Percentiles rank a stretch among this genome's conserved stretches.
Conservation (phyloP, 2,113 vertebrate genomes). For the Heteronetta atricapilla region DNA sequence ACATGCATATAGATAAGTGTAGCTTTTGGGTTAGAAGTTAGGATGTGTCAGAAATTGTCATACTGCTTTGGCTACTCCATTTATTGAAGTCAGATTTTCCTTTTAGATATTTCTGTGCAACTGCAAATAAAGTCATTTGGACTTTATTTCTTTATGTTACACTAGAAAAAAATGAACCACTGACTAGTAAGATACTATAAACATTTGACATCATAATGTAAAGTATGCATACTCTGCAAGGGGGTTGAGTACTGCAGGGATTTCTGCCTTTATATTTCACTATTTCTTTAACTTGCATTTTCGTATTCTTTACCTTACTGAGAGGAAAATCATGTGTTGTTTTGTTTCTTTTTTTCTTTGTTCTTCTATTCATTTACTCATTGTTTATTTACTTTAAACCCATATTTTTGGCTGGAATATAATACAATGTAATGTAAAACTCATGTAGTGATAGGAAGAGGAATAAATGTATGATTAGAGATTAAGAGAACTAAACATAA, state of each 20-base stretch:
- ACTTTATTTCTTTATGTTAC: background rate
- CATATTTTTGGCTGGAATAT: background rate
- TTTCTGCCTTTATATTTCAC: background rate
- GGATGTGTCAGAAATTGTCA: background rate
- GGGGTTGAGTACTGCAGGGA: background rate
- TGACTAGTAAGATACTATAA: background rate
- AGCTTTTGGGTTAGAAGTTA: background rate
- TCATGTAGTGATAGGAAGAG: background rate
- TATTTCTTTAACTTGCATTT: background rate
- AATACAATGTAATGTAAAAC: background rate
- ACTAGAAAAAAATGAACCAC: background rate
- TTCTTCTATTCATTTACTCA: background rate
- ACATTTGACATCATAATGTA: background rate
- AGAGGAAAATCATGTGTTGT: background rate
- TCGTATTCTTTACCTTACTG: background rate
- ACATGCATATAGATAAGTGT: background rate
- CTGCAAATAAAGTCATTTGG: background rate
- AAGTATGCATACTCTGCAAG: background rate
- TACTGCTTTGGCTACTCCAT: background rate
- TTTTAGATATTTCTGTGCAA: background rate
- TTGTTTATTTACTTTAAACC: background rate
- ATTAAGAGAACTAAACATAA: background rate
- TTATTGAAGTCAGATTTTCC: background rate
- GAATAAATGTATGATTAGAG: background rate
- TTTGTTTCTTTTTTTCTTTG: fast-evolving